Evolutionary conservation across 1,140 invertebrate genomes (phyloP).

Genomic region (Pteromalus puparum): DNA sequence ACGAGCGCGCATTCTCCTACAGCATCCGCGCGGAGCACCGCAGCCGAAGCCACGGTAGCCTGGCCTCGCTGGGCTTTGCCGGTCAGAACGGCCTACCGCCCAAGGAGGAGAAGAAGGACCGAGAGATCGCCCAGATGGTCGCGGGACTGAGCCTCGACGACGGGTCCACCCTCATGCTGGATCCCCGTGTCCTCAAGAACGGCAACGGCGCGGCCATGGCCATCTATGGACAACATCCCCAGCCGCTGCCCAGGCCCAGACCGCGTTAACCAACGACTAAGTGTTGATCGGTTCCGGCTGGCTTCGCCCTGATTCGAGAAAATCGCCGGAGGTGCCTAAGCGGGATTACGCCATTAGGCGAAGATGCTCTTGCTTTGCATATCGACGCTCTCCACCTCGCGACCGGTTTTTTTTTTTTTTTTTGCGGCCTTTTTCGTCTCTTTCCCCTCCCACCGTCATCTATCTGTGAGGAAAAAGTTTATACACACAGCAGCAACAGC

Average conservation of each 20-base stretch:
- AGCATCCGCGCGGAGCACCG: conserved; percentile 94
- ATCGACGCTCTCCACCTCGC: not conserved
- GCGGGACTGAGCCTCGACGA: conserved; percentile 89
- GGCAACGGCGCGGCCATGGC: conserved; percentile 19
- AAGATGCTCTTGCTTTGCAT: conserved; percentile 14
- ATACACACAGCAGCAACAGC: not conserved
- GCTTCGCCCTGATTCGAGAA: not conserved
- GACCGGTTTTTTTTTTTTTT: not conserved
- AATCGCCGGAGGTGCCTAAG: not conserved
- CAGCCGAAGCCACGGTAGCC: conserved; percentile 91
- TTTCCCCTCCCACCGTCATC: not conserved
- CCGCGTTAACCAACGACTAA: conserved; percentile 62
- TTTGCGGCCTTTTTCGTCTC: conserved; percentile 3
- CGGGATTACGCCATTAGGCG: conserved; percentile 6
- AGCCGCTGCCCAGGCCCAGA: conserved; percentile 70
- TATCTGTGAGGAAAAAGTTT: not conserved
- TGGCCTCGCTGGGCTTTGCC: conserved; percentile 84
- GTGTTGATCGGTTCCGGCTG: not conserved
- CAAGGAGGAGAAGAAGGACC: conserved; percentile 87
- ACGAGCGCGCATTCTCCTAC: conserved; percentile 95
- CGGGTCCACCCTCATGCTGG: not conserved
- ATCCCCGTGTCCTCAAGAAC: conserved; percentile 5
- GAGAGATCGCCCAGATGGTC: conserved; percentile 94
- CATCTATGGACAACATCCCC: conserved; percentile 60
- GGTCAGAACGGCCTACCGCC: conserved; percentile 41